phyloP scores from a whole-genome alignment of 2,888 invertebrate genomes.

The Aspidapion aeneum region DNA sequence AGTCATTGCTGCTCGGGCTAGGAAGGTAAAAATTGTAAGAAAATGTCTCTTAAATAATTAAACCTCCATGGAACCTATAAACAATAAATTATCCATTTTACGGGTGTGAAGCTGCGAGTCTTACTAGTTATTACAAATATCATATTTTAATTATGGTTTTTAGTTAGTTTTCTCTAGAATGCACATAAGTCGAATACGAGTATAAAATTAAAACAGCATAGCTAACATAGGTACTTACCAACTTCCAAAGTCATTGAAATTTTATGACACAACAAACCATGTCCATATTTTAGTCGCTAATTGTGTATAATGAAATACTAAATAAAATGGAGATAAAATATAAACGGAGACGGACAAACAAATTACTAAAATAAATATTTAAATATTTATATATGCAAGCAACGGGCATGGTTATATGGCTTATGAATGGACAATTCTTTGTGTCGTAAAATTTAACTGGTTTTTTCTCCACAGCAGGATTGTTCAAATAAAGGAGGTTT shows the following conservation, averaged over 20 bases:
- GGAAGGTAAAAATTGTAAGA: too few relatives aligned
- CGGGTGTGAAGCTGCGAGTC: too few relatives aligned
- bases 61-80: too few relatives aligned
- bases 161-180: too few relatives aligned
- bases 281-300: background rate
- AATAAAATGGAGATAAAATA: background rate
- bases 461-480: conserved; percentile 27
- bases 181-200: too few relatives aligned
- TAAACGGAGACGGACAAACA: background rate
- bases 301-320: background rate
- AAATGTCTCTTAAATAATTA: too few relatives aligned
- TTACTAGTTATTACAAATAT: too few relatives aligned
- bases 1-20: too few relatives aligned
- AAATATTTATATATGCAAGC: background rate
- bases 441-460: conserved; percentile 32
- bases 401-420: background rate
- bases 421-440: conserved; percentile 29
- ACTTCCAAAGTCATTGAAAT: background rate
- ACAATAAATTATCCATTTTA: too few relatives aligned
- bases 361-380: background rate
- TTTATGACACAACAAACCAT: background rate
- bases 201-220: background rate
- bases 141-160: too few relatives aligned
- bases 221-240: too few relatives aligned
- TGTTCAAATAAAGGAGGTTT: conserved; percentile 24